Evolutionary conservation across 2,797 vertebrate species (phyloP), one percentile per base, ranked within the genome.

Genomic region (Catamblyrhynchus diadema): DNA sequence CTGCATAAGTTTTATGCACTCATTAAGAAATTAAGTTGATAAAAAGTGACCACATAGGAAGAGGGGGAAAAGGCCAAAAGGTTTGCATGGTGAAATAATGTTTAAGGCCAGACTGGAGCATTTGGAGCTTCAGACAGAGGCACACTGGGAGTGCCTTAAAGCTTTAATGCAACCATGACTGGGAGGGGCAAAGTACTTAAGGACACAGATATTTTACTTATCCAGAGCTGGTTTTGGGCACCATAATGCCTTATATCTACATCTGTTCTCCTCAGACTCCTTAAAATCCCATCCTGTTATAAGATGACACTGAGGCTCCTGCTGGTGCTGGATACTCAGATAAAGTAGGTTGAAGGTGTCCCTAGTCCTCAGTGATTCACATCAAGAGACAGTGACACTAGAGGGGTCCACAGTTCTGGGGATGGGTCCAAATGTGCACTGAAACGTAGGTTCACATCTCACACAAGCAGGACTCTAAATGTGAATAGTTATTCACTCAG

Each of bases 11-110:
- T 96, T 94, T 96, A 95, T 86, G 77, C 77, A 94, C 85, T 96
- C 87, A 60, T 94, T 96, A 96, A 94, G 83, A 96, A 90, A 96
- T 93, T 90, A 88, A 93, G 91, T 96, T 94, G 95, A 93, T 94
- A 93, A 97, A 94, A 94, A 91, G 85, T 73, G 89, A 95, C 70
- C 77, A 86, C 77, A 82, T 84, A 90, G 30, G 60, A 80, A 90
- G 37, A 91, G 22, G 44, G 32, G 59, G 66, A 5, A 93, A 94
- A 92, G 77, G 89, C 30, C 86, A 75, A 75, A 95, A 96, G 82
- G 70, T 95, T 91, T 93, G 87, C 51, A 12, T 12, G 87, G 33
- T 91, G 51, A 96, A 96, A 91, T 96, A 90, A 70, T 30, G 56
- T 79, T 87, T 65, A 59, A 95, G 79, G 85, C 60, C 81, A 91